These are phyloP conservation scores for mouse (Mus musculus) DNA, from an alignment of 2,113 vertebrate genomes.

Conservation along the genomic window DNA sequence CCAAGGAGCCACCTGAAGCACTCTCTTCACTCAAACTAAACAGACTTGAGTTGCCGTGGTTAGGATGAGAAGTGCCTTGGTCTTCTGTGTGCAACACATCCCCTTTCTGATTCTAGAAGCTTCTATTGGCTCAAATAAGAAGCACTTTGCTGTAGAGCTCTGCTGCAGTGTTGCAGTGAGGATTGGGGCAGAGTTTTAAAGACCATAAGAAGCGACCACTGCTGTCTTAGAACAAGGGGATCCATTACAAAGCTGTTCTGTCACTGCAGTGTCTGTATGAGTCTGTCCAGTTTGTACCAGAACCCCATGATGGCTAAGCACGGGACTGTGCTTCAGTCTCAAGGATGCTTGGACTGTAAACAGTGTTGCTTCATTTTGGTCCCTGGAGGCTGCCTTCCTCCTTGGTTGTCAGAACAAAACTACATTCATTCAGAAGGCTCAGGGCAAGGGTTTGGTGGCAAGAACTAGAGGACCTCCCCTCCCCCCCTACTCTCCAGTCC, in stretches of 20 bases:
- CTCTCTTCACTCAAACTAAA: neutral
- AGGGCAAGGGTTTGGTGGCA: neutral
- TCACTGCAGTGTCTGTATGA: neutral
- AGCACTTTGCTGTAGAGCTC: neutral
- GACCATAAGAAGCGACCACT: neutral
- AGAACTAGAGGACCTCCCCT: neutral
- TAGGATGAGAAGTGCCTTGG: neutral
- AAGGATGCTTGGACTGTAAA: neutral
- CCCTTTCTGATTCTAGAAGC: constrained; percentile 58
- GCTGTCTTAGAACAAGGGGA: neutral
- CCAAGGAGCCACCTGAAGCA: neutral
- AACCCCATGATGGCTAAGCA: rapidly evolving
- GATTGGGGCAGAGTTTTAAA: neutral
- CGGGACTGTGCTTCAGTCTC: neutral
- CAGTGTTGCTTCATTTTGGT: neutral
- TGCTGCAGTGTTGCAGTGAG: neutral
- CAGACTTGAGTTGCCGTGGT: neutral
- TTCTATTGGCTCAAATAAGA: constrained; percentile 33
- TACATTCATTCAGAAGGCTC: neutral
- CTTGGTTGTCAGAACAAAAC: neutral
- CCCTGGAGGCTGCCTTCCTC: neutral
- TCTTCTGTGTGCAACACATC: neutral
- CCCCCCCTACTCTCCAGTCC: neutral
- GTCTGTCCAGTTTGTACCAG: neutral
- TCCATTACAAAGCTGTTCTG: rapidly evolving